These are phyloP conservation scores for Diplazon laetatorius DNA, from an alignment of 2,888 invertebrate species.

Conservation along the genomic window DNA sequence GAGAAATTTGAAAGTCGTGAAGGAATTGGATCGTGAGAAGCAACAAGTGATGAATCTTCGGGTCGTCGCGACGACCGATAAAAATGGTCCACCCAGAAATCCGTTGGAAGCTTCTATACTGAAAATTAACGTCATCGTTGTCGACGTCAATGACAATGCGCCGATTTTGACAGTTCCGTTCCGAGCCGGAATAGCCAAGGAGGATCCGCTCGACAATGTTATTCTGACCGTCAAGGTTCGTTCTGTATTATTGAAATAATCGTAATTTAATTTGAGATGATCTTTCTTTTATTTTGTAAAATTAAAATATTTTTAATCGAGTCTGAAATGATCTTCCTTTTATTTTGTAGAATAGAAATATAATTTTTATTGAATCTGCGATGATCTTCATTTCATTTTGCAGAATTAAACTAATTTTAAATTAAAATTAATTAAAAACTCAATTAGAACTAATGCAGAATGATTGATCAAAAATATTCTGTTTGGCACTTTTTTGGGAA, in stretches of 20 bases:
- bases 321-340: too few species aligned
- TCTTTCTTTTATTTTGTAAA: too few species aligned
- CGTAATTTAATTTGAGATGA: too few species aligned
- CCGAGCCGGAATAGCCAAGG: conserved; percentile 84
- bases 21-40: conserved; percentile 83
- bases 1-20: conserved; percentile 80
- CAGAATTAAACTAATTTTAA: too few species aligned
- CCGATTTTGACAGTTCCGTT: conserved; percentile 84
- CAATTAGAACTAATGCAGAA: too few species aligned
- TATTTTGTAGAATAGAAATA: too few species aligned
- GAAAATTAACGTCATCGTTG: conserved; percentile 83
- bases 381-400: not conserved
- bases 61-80: conserved; percentile 84
- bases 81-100: conserved; percentile 72
- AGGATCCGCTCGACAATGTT: conserved; percentile 82
- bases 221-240: conserved; percentile 83
- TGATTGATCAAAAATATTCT: too few species aligned
- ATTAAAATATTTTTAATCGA: too few species aligned
- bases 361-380: too few species aligned
- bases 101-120: conserved; percentile 79
- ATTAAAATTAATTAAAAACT: too few species aligned
- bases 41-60: conserved; percentile 80
- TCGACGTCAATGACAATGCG: conserved; percentile 85
- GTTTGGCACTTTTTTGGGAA: not conserved
- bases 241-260: too few species aligned